A percentile compares a stretch with the other conserved stretches of the same genome.
Evolutionary conservation across 30 jellyfish, hydroid and myxozoan species (phyloP).

Genomic region (Catostylus mosaicus): DNA sequence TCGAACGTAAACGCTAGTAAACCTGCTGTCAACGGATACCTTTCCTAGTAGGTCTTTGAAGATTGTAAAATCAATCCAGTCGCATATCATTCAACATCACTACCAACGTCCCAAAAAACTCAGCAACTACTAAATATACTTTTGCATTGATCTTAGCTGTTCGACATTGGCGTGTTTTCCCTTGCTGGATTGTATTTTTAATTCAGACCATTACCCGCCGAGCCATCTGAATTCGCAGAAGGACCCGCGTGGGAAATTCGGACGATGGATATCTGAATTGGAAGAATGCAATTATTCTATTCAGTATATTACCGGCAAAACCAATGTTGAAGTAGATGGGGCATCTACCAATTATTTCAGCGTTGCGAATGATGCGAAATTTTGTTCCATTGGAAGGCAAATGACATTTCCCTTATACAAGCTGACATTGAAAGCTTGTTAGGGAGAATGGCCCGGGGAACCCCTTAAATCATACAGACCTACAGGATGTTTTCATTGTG

Average conservation of each 20-base stretch:
- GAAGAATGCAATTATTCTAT: constrained; percentile 53
- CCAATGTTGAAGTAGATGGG: constrained; percentile 58
- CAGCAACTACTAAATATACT: constrained; percentile 46
- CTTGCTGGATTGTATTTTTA: too few relatives aligned
- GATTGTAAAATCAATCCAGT: constrained; percentile 36
- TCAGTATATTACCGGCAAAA: constrained; percentile 40
- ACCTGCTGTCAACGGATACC: not conserved
- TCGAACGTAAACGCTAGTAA: constrained; percentile 48
- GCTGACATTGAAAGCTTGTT: too few relatives aligned
- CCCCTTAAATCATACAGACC: too few relatives aligned
- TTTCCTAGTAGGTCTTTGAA: constrained; percentile 23
- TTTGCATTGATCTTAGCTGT: constrained; percentile 39
- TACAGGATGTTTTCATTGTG: too few relatives aligned
- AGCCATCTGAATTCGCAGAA: constrained; percentile 35
- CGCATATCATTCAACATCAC: constrained; percentile 45
- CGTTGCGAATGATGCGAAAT: too few relatives aligned
- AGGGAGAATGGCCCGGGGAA: too few relatives aligned
- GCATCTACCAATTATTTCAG: too few relatives aligned
- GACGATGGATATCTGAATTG: constrained; percentile 66
- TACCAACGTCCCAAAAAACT: constrained; percentile 51
- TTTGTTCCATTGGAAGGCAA: too few relatives aligned
- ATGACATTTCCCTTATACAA: too few relatives aligned
- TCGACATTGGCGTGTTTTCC: constrained; percentile 61
- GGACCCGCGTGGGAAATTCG: constrained; percentile 69
- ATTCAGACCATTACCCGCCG: constrained; percentile 58